These are phyloP conservation scores for Caenorhabditis sp. DNA, from an alignment of 2,888 invertebrate species.

Conservation along the genomic window DNA sequence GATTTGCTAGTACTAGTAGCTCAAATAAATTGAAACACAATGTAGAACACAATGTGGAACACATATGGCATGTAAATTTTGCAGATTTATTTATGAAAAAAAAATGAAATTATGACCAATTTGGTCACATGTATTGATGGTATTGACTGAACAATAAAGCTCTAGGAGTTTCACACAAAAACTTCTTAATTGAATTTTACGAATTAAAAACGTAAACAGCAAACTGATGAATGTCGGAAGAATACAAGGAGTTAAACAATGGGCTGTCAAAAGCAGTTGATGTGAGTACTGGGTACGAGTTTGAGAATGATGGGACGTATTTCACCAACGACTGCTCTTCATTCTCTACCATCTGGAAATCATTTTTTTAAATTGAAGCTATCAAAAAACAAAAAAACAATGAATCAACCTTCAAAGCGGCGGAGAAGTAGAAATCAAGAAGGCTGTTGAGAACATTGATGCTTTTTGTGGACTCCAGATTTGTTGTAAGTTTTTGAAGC, in stretches of 20 bases:
- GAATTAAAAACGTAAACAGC: conserved; percentile 71
- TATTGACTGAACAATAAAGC: background rate
- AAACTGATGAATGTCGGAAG: conserved; percentile 72
- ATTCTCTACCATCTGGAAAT: conserved; percentile 50
- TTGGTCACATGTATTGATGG: background rate
- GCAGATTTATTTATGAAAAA: background rate
- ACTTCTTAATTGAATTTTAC: background rate
- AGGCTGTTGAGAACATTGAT: conserved; percentile 62
- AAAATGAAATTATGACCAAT: background rate
- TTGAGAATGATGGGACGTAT: conserved; percentile 69
- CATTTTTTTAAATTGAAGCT: no score
- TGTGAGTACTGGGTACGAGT: conserved; percentile 65
- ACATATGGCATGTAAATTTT: no score
- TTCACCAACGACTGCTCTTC: conserved; percentile 57
- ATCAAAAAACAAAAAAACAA: no score
- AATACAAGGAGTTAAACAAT: conserved; percentile 67
- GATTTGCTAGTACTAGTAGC: no score
- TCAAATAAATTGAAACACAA: no score
- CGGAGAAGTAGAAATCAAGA: conserved; percentile 70
- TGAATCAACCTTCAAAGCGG: conserved; percentile 64
- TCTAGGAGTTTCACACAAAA: background rate
- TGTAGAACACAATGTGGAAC: no score
- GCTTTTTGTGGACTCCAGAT: conserved; percentile 61
- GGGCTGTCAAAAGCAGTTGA: conserved; percentile 70
- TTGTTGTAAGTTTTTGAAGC: conserved; percentile 59